Base-by-base conservation (phyloP, 2,888 invertebrate species). In the Plusia festucae region DNA sequence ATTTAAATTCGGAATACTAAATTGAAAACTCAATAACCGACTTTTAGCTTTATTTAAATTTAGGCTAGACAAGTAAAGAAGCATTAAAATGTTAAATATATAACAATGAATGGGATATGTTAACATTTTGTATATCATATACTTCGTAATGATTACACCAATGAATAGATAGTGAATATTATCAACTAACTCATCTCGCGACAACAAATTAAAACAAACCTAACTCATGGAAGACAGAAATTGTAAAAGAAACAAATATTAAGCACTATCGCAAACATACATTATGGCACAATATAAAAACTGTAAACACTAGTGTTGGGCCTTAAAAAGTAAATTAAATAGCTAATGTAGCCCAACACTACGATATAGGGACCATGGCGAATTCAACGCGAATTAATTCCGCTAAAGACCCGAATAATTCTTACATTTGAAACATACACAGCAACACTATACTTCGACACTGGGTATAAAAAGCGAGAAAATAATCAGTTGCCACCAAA, bases 41-140 rank as follows among this genome's bases (percentile, higher is more conserved):
- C 44, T 51, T 67, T 63, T 53, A 18, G 20, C 54, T 57, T 74
- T 60, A 73, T 78, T 74, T 72, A 76, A 82, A 81, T n/a, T 70
- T 71, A 76, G 73, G 71, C 78, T 78, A 83, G 71, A 76, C 18
- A 60, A 52, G 53, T 66, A 78, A 71, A 73, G 70, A 86, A 86
- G 83, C 85, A 66, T 79, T 73, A 82, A 80, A 83, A 82, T 70
- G 76, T 82, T 82, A 79, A 82, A 82, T 82, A 82, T 72, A 79
- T 79, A 85, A 88, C 85, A 86, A 81, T 81, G 77, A 76, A 86
- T 88, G 82, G 88, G 91, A 91, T 91, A 91, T 91, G 91, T 91
- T 86, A 89, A 90, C 82, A 68, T 77, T 89, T 87, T 84, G 85
- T 87, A 83, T 83, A 85, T 84, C 79, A 85, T 81, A 82, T 73